Base-by-base conservation (phyloP, 2,888 invertebrate species). In the Drosophila ezoana region DNA sequence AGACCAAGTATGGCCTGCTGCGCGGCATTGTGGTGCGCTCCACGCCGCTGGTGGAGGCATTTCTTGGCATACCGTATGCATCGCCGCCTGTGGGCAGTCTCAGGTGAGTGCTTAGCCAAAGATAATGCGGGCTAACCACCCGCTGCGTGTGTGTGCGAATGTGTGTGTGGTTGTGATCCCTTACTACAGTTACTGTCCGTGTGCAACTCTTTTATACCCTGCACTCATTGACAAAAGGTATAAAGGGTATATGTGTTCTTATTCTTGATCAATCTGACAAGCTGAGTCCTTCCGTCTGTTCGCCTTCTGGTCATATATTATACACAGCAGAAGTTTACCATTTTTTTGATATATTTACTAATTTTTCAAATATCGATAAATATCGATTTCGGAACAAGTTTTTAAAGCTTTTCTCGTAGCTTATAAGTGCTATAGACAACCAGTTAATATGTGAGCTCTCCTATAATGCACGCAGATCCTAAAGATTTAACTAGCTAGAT, bases 31-130 rank as follows among this genome's bases (percentile, higher is more conserved):
- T 97, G 81, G 95, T 97, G 54, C 95, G 96, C 90, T 95, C 95
- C 78, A 95, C 96, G 91, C 96, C 96, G 72, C 72, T 91, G 63
- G 97, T 98, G 81, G 98, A 98, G 93, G 97, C 97, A 16, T 98
- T 97, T 92, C 94, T 98, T 70, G 98, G 98, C 71, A 96, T 98
- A 80, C 98, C 98, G 43, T 98, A 98, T 93, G 98, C 98, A 68
- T 97, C 98, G 74, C 96, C 98, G 72, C 98, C 98, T 11, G 94
- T 96, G 79, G 97, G 97, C 82, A 96, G 96, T 90, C 94, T 98
- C 89, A 96, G 98, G 95, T 95, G 92, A 93, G 90, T 76, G 20
- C 47, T 58, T 28, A 16, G 44, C 43, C 47, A 54, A 28, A 28
- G 52, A 61, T 62, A 67, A 61, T 64, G 60, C 69, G 58, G 49